Conservation (phyloP, 2,888 invertebrate genomes). For the Ferrisia virgata region DNA sequence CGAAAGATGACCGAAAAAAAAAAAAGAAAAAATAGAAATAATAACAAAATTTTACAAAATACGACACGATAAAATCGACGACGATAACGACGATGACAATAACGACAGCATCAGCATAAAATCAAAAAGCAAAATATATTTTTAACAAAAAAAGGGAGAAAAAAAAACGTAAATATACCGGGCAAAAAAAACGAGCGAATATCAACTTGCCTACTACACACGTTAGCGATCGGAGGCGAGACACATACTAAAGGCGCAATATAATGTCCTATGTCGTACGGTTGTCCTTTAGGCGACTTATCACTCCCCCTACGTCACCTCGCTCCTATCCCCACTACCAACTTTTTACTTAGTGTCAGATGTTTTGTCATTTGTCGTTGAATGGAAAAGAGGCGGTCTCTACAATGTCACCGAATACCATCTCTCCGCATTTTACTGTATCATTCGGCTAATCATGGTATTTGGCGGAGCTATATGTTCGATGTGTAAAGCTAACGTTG, state of each 20-base stretch:
- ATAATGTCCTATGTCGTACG: conserved; percentile 40
- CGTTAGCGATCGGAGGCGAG: conserved; percentile 34
- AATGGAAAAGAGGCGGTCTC: conserved; percentile 35
- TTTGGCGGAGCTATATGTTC: conserved; percentile 1
- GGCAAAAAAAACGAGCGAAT: conserved; percentile 4
- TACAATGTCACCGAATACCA: conserved; percentile 38
- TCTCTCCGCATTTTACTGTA: conserved; percentile 31
- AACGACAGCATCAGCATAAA: background rate
- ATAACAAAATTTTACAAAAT: background rate
- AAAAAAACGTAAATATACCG: conserved; percentile 34
- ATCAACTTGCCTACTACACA: conserved; percentile 36
- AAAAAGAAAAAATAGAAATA: background rate
- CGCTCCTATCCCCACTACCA: background rate
- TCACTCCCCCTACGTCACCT: conserved; percentile 13
- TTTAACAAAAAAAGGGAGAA: background rate
- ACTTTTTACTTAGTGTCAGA: background rate
- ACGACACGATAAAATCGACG: background rate
- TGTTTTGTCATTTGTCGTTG: conserved; percentile 45
- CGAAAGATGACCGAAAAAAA: background rate
- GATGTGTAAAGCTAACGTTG: background rate
- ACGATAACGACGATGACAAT: background rate
- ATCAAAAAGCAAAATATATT: background rate
- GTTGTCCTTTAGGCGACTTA: conserved; percentile 43
- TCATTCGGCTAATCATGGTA: conserved; percentile 36
- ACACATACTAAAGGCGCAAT: conserved; percentile 43